Conservation (phyloP, 2,797 vertebrate genomes). For the Austrolebias charrua region DNA sequence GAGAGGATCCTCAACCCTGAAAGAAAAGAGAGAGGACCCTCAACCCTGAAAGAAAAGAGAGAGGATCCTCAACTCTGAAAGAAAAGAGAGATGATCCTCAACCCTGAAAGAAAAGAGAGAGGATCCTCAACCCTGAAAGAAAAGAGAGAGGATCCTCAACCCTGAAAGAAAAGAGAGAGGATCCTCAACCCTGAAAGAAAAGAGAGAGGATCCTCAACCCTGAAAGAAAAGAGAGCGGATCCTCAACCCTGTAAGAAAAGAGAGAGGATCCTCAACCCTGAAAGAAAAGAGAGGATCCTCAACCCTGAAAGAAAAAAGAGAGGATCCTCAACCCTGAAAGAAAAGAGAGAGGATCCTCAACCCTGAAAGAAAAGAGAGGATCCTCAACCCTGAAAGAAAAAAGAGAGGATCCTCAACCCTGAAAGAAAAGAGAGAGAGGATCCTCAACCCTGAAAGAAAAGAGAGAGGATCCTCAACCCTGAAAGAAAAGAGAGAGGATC, state of each 20-base stretch:
- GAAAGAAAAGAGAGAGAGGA: slow-evolving; percentile 24
- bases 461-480: slow-evolving; percentile 30
- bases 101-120: slow-evolving; percentile 38
- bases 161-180: slow-evolving; percentile 30
- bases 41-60: slow-evolving; percentile 41
- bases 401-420: slow-evolving; percentile 31
- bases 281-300: slow-evolving; percentile 32
- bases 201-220: slow-evolving; percentile 30
- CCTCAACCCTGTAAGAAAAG: too few relatives aligned
- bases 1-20: slow-evolving; percentile 53
- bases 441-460: slow-evolving; percentile 38
- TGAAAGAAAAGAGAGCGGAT: slow-evolving; percentile 31
- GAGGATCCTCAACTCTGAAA: too few relatives aligned
- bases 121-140: slow-evolving; percentile 35
- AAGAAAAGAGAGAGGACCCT: slow-evolving; percentile 24
- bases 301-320: too few relatives aligned
- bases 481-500: slow-evolving; percentile 25
- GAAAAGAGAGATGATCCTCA: too few relatives aligned
- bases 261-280: slow-evolving; percentile 29
- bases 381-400: too few relatives aligned
- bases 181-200: slow-evolving; percentile 38
- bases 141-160: slow-evolving; percentile 30
- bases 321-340: slow-evolving; percentile 33
- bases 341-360: slow-evolving; percentile 27
- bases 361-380: slow-evolving; percentile 35